Conservation (phyloP, 1,140 invertebrate genomes). For the Drosophila trapezifrons region DNA sequence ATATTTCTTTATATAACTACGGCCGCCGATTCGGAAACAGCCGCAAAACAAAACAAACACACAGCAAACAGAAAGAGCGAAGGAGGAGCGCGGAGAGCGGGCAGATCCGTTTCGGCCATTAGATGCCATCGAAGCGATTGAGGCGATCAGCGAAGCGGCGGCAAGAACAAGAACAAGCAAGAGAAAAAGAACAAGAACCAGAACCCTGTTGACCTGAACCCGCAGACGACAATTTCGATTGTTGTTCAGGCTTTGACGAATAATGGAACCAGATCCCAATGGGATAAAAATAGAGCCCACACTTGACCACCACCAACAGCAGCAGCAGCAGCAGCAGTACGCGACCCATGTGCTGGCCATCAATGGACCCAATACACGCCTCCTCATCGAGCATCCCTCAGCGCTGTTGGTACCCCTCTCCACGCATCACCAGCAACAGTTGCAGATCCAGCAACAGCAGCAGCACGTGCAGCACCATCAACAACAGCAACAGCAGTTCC, state of each 20-base stretch:
- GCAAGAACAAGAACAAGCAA: slow-evolving; percentile 6
- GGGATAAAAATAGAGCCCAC: slow-evolving; percentile 84
- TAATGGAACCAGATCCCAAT: slow-evolving; percentile 84
- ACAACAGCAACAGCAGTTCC: slow-evolving; percentile 49
- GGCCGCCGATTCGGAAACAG: slow-evolving; percentile 35
- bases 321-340: slow-evolving; percentile 75
- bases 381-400: slow-evolving; percentile 81
- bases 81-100: slow-evolving; percentile 20
- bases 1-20: slow-evolving; percentile 61
- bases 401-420: slow-evolving; percentile 79
- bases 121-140: slow-evolving; percentile 37
- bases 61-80: slow-evolving; percentile 24
- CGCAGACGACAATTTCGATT: slow-evolving; percentile 76
- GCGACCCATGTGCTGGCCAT: slow-evolving; percentile 79
- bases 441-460: slow-evolving; percentile 67
- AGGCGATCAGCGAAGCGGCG: slow-evolving; percentile 17
- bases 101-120: slow-evolving; percentile 43
- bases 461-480: slow-evolving; percentile 60
- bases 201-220: slow-evolving; percentile 29
- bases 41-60: slow-evolving; percentile 29
- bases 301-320: slow-evolving; percentile 79
- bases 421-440: slow-evolving; percentile 73
- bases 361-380: slow-evolving; percentile 80
- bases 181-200: slow-evolving; percentile 2
- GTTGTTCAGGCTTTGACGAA: slow-evolving; percentile 77